Conservation (phyloP, 2,797 vertebrate genomes). For the Setipinna tenuifilis region DNA sequence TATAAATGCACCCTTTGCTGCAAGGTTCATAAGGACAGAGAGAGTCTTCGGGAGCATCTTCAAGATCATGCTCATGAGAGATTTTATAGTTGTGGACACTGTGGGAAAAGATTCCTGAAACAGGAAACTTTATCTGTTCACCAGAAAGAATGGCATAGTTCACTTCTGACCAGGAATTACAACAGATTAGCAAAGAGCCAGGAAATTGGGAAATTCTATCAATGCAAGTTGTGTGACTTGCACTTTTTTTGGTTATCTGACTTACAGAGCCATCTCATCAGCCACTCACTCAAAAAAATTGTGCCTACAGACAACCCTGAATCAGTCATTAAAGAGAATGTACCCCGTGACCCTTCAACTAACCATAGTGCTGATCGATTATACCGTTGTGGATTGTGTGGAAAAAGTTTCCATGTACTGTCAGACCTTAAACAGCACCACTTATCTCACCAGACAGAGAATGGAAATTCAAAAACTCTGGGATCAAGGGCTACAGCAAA, state of each 20-base stretch:
- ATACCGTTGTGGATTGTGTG: conserved; percentile 79
- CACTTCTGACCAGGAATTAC: conserved; percentile 48
- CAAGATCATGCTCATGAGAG: conserved; percentile 72
- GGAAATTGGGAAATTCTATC: conserved; percentile 73
- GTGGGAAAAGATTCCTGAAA: conserved; percentile 80
- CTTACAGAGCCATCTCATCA: conserved; percentile 71
- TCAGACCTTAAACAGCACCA: conserved; percentile 76
- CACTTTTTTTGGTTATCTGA: conserved; percentile 83
- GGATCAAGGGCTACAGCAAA: conserved; percentile 57
- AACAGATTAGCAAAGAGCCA: conserved; percentile 61
- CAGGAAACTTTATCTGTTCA: conserved; percentile 72
- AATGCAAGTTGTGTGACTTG: conserved; percentile 76
- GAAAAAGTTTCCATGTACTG: conserved; percentile 73
- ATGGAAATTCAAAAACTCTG: conserved; percentile 55
- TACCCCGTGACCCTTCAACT: conserved; percentile 44
- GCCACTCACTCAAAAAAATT: conserved; percentile 51
- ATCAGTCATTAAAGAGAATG: conserved; percentile 66
- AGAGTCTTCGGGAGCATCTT: conserved; percentile 73
- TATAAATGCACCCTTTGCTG: conserved; percentile 82
- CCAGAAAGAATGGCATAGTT: conserved; percentile 71
- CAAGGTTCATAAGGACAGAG: conserved; percentile 72
- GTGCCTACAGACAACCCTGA: conserved; percentile 48
- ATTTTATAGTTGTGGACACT: conserved; percentile 75
- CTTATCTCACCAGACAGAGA: conserved; percentile 73
- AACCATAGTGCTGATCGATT: conserved; percentile 59